phyloP scores from a whole-genome alignment of 2,888 invertebrate species.

The Stenotaenia linearis region DNA sequence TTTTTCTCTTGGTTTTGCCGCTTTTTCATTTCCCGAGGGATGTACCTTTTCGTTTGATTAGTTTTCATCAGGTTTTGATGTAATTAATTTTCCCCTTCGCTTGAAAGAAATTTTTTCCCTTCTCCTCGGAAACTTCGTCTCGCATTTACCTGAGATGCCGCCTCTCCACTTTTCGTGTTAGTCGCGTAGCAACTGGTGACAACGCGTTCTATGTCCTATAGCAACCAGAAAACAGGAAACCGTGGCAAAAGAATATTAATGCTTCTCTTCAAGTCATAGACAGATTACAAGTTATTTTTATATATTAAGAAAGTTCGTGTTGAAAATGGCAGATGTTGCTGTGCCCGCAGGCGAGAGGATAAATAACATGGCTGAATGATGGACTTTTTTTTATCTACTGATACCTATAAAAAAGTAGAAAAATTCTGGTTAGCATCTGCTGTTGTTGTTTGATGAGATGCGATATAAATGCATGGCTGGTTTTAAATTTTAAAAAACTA shows the following conservation, averaged over 20 bases:
- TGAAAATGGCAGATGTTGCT: conserved; percentile 2
- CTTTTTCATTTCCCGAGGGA: conserved; percentile 1
- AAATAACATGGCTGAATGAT: conserved; percentile 24
- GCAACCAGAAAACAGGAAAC: not conserved
- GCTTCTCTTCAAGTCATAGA: not conserved
- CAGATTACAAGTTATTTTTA: not conserved
- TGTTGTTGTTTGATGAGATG: not conserved
- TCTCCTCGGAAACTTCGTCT: not conserved
- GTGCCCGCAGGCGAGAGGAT: not conserved
- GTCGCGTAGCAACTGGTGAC: conserved; percentile 19
- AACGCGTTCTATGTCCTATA: not conserved
- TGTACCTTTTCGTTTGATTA: conserved; percentile 19
- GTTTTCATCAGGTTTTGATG: conserved; percentile 19
- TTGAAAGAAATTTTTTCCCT: conserved; percentile 1
- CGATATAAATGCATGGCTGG: not conserved
- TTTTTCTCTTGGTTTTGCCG: not conserved
- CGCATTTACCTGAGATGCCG: conserved; percentile 24
- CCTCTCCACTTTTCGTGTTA: conserved; percentile 3
- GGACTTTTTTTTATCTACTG: not conserved
- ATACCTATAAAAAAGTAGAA: not conserved
- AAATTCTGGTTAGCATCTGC: not conserved
- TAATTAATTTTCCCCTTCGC: conserved; percentile 24
- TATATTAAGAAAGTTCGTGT: not conserved
- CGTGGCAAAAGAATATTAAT: not conserved
- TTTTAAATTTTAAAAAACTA: not conserved